Evolutionary conservation across 2,113 vertebrate genomes (phyloP).

Genomic region (Brachyistius frenatus): DNA sequence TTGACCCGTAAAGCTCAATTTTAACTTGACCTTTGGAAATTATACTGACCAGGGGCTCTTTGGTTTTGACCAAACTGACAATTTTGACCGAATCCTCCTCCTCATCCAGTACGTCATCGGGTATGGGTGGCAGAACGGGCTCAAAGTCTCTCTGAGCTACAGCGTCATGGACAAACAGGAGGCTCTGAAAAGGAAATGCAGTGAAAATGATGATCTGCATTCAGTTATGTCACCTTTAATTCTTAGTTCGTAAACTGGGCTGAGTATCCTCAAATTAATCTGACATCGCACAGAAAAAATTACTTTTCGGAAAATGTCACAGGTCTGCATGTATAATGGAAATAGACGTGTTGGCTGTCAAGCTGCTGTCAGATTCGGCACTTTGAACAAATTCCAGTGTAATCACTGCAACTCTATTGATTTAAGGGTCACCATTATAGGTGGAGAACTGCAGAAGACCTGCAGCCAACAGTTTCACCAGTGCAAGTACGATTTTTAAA

Average conservation of each 20-base stretch:
- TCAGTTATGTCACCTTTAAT: conserved; percentile 8
- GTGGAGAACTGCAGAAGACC: background rate
- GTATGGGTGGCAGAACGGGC: conserved; percentile 89
- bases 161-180: conserved; percentile 86
- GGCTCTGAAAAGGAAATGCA: conserved; percentile 81
- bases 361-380: background rate
- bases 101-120: conserved; percentile 87
- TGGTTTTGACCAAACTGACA: conserved; percentile 89
- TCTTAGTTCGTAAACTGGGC: background rate
- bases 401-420: background rate
- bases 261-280: background rate
- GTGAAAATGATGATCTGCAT: background rate
- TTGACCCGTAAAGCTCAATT: background rate
- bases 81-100: conserved; percentile 93
- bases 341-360: conserved; percentile 10
- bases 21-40: background rate
- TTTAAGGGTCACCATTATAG: background rate
- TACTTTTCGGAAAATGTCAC: background rate
- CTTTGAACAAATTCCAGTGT: conserved; percentile 6
- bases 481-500: background rate
- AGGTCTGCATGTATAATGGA: conserved; percentile 5
- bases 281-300: background rate
- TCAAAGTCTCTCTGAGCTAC: conserved; percentile 86
- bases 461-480: conserved; percentile 4
- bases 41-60: conserved; percentile 89